Conservation (phyloP, 2,888 invertebrate genomes). For the Conops quadrifasciatus region DNA sequence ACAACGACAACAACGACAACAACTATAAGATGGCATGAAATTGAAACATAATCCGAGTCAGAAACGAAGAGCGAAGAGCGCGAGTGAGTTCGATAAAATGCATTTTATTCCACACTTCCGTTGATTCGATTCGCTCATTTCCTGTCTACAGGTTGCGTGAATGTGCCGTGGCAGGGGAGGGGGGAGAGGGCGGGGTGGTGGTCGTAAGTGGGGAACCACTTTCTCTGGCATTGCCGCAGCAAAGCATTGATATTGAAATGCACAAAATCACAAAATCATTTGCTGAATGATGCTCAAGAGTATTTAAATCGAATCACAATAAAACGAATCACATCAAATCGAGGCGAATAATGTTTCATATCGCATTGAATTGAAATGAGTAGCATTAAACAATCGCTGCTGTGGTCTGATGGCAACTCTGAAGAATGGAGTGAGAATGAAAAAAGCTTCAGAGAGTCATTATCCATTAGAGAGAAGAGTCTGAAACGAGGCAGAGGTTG, state of each 20-base stretch:
- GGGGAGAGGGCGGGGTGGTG: background rate
- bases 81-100: constrained; percentile 4
- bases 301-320: constrained; percentile 33
- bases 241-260: constrained; percentile 21
- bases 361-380: constrained; percentile 31
- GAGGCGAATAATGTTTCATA: constrained; percentile 17
- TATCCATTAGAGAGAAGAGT: too few species aligned
- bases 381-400: constrained; percentile 3
- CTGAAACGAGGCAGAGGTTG: too few species aligned
- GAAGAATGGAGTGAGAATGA: too few species aligned
- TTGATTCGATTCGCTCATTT: constrained; percentile 36
- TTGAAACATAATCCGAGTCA: constrained; percentile 7
- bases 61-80: background rate
- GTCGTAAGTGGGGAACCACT: background rate
- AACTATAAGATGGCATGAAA: background rate
- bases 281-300: constrained; percentile 28
- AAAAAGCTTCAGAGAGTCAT: too few species aligned
- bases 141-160: background rate
- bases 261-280: constrained; percentile 33
- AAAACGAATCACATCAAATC: constrained; percentile 23
- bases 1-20: background rate
- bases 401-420: constrained; percentile 3
- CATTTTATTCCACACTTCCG: constrained; percentile 27
- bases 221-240: background rate
- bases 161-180: background rate